Percentiles rank a stretch among this genome's conserved stretches.
Evolutionary conservation across 2,888 invertebrate species (phyloP).

Genomic region (Ophioninae sp.): DNA sequence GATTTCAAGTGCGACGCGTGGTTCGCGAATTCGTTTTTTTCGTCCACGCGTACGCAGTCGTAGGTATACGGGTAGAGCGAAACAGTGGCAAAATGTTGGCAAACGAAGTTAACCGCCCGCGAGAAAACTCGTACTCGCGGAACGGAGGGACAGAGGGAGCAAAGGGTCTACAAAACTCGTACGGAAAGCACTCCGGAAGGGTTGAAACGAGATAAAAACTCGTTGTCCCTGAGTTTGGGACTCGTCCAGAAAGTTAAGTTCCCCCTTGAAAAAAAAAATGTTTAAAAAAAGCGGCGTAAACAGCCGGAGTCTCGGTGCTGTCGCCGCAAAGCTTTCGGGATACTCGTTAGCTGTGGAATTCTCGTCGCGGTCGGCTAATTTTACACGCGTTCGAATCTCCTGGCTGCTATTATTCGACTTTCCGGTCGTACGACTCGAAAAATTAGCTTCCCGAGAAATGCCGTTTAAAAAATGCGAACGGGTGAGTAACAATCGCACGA

Average conservation of each 20-base stretch:
- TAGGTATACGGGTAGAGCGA: slow-evolving; percentile 29
- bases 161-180: not conserved
- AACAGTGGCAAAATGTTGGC: slow-evolving; percentile 56
- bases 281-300: not conserved
- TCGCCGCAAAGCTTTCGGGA: slow-evolving; percentile 40
- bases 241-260: slow-evolving; percentile 45
- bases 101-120: slow-evolving; percentile 49
- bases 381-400: slow-evolving; percentile 19
- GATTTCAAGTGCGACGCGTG: not conserved
- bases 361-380: slow-evolving; percentile 42
- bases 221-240: slow-evolving; percentile 44
- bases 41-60: slow-evolving; percentile 6
- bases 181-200: slow-evolving; percentile 19
- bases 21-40: not conserved
- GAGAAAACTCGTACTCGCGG: slow-evolving; percentile 40
- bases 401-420: slow-evolving; percentile 38
- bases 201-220: slow-evolving; percentile 47
- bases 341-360: slow-evolving; percentile 44
- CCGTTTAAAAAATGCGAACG: not conserved
- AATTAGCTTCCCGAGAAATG: too few relatives aligned
- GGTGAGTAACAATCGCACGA: not conserved
- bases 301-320: slow-evolving; percentile 2
- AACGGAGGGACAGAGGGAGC: slow-evolving; percentile 13
- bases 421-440: slow-evolving; percentile 29
- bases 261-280: slow-evolving; percentile 14